Base-by-base conservation (phyloP, 2,797 vertebrate genomes). In the Anomalospiza imberbis region DNA sequence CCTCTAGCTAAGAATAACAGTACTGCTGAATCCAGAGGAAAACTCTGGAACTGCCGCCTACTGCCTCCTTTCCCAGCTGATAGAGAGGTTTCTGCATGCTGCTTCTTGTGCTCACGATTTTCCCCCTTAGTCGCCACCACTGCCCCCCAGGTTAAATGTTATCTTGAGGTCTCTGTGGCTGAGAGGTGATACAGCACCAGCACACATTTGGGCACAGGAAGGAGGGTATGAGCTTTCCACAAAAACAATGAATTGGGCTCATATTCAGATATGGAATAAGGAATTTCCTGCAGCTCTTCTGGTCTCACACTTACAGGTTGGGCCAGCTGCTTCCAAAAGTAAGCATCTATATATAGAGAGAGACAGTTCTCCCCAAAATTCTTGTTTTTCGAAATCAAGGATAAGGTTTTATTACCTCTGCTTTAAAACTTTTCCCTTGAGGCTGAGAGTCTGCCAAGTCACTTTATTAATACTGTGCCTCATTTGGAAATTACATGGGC, bases 201-300 rank as follows among this genome's bases (percentile, higher is more conserved):
- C 15, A 19, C 62, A 4, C 1, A 1, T 17, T 5, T 51, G 40
- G 47, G 40, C 31, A 10, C 4, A 4, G 21, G 19, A 88, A 73
- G 28, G 65, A 80, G 11, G 55, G 44, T 31, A 9, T 1, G 7
- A 76, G 12, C 11, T 63, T 17, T 28, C 45, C 57, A 10, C 22
- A 25, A 44, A 68, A 53, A 3, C 19, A 31, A 31, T 26, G 2
- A 53, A 17, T 73, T n/a, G 0, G 50, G 54, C 32, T 65, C 0
- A 0, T 65, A 44, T 32, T 91, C 31, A 66, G n/a, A 5, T 0
- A 0, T 1, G 20, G 65, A 66, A 31, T 47, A 10, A 76, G 38
- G 40, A 24, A 6, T 34, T 79, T 70, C 61, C 63, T 54, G 4
- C 17, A 32, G 51, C 34, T 61, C 50, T n/a, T 67, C 34, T 61